phyloP scores from a whole-genome alignment of 2,888 invertebrate genomes.

The Habrosyne pyritoides region DNA sequence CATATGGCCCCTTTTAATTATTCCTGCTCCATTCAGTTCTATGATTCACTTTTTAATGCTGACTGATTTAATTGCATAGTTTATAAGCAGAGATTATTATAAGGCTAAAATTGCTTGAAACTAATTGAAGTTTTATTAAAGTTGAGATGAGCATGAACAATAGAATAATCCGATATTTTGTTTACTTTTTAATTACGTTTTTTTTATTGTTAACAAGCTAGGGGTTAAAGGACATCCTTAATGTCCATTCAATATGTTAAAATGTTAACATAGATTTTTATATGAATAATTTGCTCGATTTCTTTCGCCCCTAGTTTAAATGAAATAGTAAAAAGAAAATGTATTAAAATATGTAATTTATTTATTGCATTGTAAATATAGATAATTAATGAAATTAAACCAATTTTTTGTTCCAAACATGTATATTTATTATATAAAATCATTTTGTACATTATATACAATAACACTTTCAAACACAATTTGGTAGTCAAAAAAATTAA shows the following conservation, averaged over 20 bases:
- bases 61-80: neutral
- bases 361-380: neutral
- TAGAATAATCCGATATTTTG: neutral
- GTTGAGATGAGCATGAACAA: too few species aligned
- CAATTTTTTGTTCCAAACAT: slow-evolving; percentile 16
- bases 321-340: too few species aligned
- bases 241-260: too few species aligned
- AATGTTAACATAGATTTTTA: too few species aligned
- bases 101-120: neutral
- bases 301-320: neutral
- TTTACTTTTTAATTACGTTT: too few species aligned
- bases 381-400: slow-evolving; percentile 19
- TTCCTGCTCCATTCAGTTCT: neutral
- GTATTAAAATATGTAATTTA: neutral
- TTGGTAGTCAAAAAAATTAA: neutral
- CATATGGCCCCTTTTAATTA: neutral
- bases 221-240: too few species aligned
- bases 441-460: slow-evolving; percentile 40
- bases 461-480: slow-evolving; percentile 10
- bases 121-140: too few species aligned
- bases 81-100: neutral
- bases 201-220: too few species aligned
- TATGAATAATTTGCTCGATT: too few species aligned
- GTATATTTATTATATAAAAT: slow-evolving; percentile 19
- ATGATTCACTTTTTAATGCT: neutral